A percentile compares a stretch with the other conserved stretches of the same genome.
These are phyloP conservation scores for Xenentodon cancila DNA, from an alignment of 2,797 vertebrate species.

Conservation along the genomic window DNA sequence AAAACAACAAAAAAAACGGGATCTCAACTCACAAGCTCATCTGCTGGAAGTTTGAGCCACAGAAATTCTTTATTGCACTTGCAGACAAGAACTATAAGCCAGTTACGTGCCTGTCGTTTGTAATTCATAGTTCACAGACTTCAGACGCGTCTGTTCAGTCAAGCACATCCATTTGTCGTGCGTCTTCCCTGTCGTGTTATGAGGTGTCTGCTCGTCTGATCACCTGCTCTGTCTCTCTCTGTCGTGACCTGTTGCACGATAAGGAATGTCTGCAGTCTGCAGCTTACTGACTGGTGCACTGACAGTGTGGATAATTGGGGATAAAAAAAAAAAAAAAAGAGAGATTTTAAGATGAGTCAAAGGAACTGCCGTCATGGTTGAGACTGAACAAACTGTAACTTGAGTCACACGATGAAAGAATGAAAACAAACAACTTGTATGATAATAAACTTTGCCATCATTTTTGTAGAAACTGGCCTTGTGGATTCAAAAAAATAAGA, in stretches of 20 bases:
- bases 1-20: conserved; percentile 45
- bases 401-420: too few species aligned
- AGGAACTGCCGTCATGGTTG: not conserved
- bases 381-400: too few species aligned
- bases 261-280: conserved; percentile 24
- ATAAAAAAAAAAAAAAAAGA: conserved; percentile 23
- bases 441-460: too few species aligned
- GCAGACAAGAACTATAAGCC: conserved; percentile 42
- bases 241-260: conserved; percentile 19
- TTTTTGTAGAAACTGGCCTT: too few species aligned
- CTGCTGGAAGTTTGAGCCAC: conserved; percentile 45
- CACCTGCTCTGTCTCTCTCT: conserved; percentile 38
- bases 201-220: conserved; percentile 25
- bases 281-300: conserved; percentile 14
- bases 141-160: conserved; percentile 25
- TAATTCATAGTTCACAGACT: conserved; percentile 49
- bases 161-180: conserved; percentile 26
- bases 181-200: conserved; percentile 6
- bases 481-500: too few species aligned
- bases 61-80: conserved; percentile 47
- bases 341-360: conserved; percentile 5
- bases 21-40: conserved; percentile 42
- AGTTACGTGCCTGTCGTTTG: conserved; percentile 48
- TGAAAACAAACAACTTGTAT: too few species aligned
- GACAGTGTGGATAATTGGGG: conserved; percentile 41